Evolutionary conservation across 2,888 invertebrate species (phyloP).

Genomic region (Trichopoda pennipes): DNA sequence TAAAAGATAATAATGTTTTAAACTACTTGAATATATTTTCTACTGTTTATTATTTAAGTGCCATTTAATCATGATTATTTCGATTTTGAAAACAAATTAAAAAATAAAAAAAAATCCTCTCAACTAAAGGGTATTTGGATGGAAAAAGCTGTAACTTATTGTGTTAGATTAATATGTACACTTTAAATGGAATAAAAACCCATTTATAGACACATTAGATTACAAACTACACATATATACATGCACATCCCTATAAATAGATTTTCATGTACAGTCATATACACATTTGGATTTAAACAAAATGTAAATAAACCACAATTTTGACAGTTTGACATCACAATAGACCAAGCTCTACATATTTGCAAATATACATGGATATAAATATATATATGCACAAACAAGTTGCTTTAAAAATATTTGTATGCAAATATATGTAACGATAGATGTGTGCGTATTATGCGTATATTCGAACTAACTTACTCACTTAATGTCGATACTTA

Average conservation of each 20-base stretch:
- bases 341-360: constrained; percentile 14
- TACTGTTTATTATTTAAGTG: constrained; percentile 13
- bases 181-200: constrained; percentile 42
- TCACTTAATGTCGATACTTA: constrained; percentile 59
- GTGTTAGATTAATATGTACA: constrained; percentile 51
- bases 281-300: constrained; percentile 13
- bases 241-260: background rate
- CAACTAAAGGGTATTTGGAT: constrained; percentile 33
- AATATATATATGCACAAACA: background rate
- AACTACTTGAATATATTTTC: background rate
- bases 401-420: constrained; percentile 6
- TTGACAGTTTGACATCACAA: constrained; percentile 63
- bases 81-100: constrained; percentile 17
- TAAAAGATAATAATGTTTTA: background rate
- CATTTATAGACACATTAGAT: constrained; percentile 20
- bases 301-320: constrained; percentile 61
- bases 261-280: background rate
- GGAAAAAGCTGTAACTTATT: constrained; percentile 35
- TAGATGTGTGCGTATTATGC: background rate
- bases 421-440: background rate
- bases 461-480: constrained; percentile 7
- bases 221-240: background rate
- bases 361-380: background rate
- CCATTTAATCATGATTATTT: constrained; percentile 40
- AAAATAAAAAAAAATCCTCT: background rate